Base-by-base conservation (phyloP, 2,888 invertebrate species). In the Ligdia adustata region DNA sequence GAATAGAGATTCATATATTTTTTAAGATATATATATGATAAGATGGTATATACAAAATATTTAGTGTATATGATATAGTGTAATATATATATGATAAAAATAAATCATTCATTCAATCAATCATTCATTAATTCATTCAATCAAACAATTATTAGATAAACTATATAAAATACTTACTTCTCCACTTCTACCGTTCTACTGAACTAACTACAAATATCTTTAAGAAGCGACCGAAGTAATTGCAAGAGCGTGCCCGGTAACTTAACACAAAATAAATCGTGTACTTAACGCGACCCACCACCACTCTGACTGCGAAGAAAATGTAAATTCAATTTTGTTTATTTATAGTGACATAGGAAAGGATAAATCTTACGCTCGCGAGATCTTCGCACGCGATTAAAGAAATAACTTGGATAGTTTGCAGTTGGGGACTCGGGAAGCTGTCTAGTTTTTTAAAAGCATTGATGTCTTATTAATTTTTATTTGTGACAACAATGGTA, bases 301-400 rank as follows among this genome's bases (percentile, higher is more conserved):
- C 28, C 14, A n/a, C n/a, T n/a, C 6, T 43, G 52, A 43, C 46
- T 34, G 29, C 34, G 52, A 43, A 57, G 45, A 50, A 57, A 60
- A 62, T 39, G 59, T 58, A 61, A 69, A 67, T 68, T 66, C 54
- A 62, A 66, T 66, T 63, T 57, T 59, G 52, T 61, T 61, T 59
- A 51, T 61, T 61, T 47, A 27, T 41, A 47, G 55, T 49, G 45
- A 29, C 53, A 58, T 44, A 44, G 33, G 57, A 44, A 51, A 57
- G 7, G 27, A 38, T 28, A 38, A 34, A 34, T 34, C 34, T 22
- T 14, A 22, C 3, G 22, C 22, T 9, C 7, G 4, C 6, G 9
- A 34, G 34, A 34, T 34, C 22, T 33, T 38, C 9, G 20, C 7
- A 40, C 3, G 2, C 31, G 31, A 14, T 31, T 39, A 31, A 22